Evolutionary conservation across 2,888 invertebrate species (phyloP), one percentile per base, ranked within the genome.

Genomic region (Cerceris ruficornis): DNA sequence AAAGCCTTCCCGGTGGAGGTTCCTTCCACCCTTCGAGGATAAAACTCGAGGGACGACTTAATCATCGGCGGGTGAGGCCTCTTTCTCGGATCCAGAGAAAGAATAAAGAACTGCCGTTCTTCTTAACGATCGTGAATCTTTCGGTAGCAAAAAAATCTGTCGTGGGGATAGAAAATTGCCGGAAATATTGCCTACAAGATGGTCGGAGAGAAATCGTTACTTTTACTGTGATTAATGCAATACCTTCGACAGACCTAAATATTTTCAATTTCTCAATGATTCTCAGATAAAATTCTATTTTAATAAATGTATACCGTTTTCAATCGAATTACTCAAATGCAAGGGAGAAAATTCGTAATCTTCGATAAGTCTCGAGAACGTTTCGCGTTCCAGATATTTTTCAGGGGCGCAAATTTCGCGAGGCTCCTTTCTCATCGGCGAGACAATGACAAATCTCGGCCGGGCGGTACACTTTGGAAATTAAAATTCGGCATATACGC

Each of bases 11-110:
- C 52, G 17, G n/a, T 52, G 60, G 71, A 75, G 66, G 72, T 75
- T 83, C 78, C 73, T 67, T 69, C 72, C 50, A 59, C 62, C 77
- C 77, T 84, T 49, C 60, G 77, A 70, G 77, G 57, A 84, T 82
- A 84, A 80, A 84, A 80, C 86, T 84, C 84, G 8, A 14, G 81
- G 84, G 79, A 81, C 79, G 84, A 82, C 82, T 83, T 85, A 82
- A 85, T 83, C 83, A 83, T 83, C 83, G 68, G 73, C 71, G 67
- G 70, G 28, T 69, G 55, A 67, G 66, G 60, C 64, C 60, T 81
- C 73, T 58, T 43, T 41, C 52, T 50, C 11, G 46, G 59, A 69
- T 74, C 65, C 70, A 55, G 54, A 43, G 59, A 58, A 71, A 39
- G 76, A 74, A 77, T 74, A 71, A 77, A 71, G 69, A 69, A 71